phyloP scores from a whole-genome alignment of 2,113 vertebrate genomes.

The Dicaeum eximium region DNA sequence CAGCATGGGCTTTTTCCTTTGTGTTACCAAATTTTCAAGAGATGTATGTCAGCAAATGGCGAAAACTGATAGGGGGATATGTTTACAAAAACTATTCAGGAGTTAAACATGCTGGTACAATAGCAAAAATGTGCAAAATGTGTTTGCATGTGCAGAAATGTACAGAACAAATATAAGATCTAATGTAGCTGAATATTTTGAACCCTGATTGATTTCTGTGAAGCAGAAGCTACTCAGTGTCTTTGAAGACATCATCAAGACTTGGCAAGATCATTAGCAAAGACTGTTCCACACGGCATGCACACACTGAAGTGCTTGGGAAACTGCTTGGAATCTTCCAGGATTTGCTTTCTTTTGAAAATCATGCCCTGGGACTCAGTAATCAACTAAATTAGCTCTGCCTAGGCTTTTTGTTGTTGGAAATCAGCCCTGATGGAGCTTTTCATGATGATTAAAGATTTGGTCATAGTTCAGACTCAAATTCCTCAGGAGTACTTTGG shows the following conservation, averaged over 20 bases:
- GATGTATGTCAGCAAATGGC: background rate
- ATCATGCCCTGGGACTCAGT: background rate
- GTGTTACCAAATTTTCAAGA: background rate
- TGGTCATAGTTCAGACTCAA: constrained; percentile 8
- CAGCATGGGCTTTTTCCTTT: background rate
- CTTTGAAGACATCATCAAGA: background rate
- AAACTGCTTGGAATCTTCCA: background rate
- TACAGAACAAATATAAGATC: background rate
- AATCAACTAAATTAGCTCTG: constrained; percentile 5
- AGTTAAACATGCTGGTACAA: background rate
- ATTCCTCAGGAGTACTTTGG: constrained; percentile 13
- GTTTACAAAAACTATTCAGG: background rate
- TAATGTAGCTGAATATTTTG: background rate
- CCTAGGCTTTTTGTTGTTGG: background rate
- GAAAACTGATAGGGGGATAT: background rate
- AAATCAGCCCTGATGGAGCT: background rate
- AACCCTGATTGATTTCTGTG: background rate
- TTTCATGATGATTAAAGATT: constrained; percentile 35
- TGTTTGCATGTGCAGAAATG: background rate
- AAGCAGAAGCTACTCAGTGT: background rate
- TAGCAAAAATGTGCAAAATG: background rate
- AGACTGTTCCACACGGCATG: background rate
- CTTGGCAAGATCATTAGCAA: background rate
- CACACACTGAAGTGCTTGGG: background rate
- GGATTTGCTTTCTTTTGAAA: constrained; percentile 7